phyloP scores from a whole-genome alignment of 2,888 invertebrate genomes.

The Tyria jacobaeae region DNA sequence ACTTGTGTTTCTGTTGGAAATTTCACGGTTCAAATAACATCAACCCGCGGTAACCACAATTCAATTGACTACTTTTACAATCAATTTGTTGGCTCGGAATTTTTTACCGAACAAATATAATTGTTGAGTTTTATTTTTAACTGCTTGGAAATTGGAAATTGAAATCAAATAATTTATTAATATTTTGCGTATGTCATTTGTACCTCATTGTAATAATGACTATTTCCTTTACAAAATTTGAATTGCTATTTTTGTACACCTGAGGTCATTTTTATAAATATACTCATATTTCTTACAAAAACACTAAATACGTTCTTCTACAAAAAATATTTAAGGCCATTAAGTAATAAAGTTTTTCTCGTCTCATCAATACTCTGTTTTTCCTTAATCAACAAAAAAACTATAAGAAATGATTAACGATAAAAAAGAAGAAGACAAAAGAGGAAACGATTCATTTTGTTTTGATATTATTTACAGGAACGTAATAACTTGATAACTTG shows the following conservation, averaged over 20 bases:
- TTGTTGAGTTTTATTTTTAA: slow-evolving; percentile 25
- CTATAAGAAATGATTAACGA: slow-evolving; percentile 23
- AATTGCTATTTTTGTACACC: no score
- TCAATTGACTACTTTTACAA: slow-evolving; percentile 61
- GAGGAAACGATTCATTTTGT: slow-evolving; percentile 22
- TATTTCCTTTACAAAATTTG: neutral
- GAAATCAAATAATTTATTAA: neutral
- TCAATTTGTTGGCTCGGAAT: slow-evolving; percentile 53
- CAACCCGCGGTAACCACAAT: slow-evolving; percentile 57
- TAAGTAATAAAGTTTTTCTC: neutral
- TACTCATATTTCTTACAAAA: neutral
- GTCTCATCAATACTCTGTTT: neutral
- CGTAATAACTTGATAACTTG: no score
- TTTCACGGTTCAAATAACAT: slow-evolving; percentile 58
- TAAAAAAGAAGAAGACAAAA: slow-evolving; percentile 21
- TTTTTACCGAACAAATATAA: slow-evolving; percentile 37
- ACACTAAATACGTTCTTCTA: slow-evolving; percentile 3
- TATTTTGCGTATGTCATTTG: neutral
- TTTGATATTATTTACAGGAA: slow-evolving; percentile 29
- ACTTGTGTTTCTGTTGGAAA: slow-evolving; percentile 46
- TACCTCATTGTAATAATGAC: neutral
- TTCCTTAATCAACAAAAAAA: slow-evolving; percentile 11
- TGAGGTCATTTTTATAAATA: neutral
- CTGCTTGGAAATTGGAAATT: slow-evolving; percentile 1
- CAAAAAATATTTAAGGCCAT: neutral